These are phyloP conservation scores for Chaetoderma sp. DNA, from an alignment of 2,888 invertebrate species.

Conservation along the genomic window DNA sequence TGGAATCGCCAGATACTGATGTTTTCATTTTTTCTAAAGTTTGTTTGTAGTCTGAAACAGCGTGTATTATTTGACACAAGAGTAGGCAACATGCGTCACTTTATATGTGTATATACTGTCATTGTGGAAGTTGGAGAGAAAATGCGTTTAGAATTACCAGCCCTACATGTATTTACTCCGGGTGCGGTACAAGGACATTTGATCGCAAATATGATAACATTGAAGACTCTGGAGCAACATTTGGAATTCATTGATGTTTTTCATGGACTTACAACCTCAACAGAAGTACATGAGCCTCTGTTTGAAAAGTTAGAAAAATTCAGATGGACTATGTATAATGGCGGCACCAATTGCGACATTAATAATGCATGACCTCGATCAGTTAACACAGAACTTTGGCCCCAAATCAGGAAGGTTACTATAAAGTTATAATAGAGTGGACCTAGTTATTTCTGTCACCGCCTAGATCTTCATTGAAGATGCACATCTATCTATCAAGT, in stretches of 20 bases:
- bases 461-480: slow-evolving; percentile 17
- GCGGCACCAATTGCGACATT: background rate
- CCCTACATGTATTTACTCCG: slow-evolving; percentile 26
- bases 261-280: too few species aligned
- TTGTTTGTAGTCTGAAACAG: background rate
- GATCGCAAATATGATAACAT: slow-evolving; percentile 17
- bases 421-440: slow-evolving; percentile 15
- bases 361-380: slow-evolving; percentile 11
- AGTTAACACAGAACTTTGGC: slow-evolving; percentile 11
- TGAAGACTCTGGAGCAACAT: slow-evolving; percentile 15
- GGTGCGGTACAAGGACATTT: slow-evolving; percentile 32
- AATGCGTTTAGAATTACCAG: slow-evolving; percentile 15
- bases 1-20: slow-evolving; percentile 33
- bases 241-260: background rate
- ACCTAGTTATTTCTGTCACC: slow-evolving; percentile 25
- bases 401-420: background rate
- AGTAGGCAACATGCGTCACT: slow-evolving; percentile 21
- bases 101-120: slow-evolving; percentile 19
- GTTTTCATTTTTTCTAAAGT: slow-evolving; percentile 23
- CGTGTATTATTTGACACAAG: slow-evolving; percentile 30
- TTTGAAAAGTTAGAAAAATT: slow-evolving; percentile 9
- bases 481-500: slow-evolving; percentile 31
- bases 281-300: background rate
- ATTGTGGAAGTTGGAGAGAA: slow-evolving; percentile 12
- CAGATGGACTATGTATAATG: slow-evolving; percentile 16